These are phyloP conservation scores for Pangasianodon hypophthalmus DNA, from an alignment of 2,113 vertebrate genomes.

Conservation along the genomic window DNA sequence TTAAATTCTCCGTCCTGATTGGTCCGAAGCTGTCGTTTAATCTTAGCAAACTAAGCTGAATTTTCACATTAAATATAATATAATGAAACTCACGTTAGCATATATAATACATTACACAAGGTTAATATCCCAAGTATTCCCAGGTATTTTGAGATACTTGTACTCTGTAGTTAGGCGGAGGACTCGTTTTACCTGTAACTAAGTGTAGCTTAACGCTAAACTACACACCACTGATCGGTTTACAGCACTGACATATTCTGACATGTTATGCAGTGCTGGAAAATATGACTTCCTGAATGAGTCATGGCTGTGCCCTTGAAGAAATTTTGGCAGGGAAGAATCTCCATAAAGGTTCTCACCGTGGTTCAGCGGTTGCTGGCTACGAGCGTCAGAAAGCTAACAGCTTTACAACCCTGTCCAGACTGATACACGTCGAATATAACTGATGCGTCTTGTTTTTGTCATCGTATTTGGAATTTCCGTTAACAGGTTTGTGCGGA, in stretches of 20 bases:
- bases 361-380: background rate
- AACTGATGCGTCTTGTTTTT: background rate
- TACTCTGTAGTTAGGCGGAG: background rate
- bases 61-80: background rate
- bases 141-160: background rate
- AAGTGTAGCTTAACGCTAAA: background rate
- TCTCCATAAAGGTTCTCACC: background rate
- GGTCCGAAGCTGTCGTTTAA: background rate
- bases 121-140: background rate
- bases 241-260: background rate
- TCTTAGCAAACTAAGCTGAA: background rate
- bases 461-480: background rate
- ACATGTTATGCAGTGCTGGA: background rate
- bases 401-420: background rate
- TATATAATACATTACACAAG: background rate
- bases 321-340: background rate
- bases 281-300: conserved; percentile 12
- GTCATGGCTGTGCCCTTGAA: background rate
- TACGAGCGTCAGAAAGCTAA: background rate
- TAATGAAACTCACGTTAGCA: background rate
- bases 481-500: background rate
- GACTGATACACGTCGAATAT: background rate
- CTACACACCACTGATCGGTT: background rate
- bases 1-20: background rate
- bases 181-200: background rate